A percentile compares a stretch with the other conserved stretches of the same genome.
These are phyloP conservation scores for Planiliza haematocheilus DNA, from an alignment of 2,113 vertebrate species.

Conservation along the genomic window DNA sequence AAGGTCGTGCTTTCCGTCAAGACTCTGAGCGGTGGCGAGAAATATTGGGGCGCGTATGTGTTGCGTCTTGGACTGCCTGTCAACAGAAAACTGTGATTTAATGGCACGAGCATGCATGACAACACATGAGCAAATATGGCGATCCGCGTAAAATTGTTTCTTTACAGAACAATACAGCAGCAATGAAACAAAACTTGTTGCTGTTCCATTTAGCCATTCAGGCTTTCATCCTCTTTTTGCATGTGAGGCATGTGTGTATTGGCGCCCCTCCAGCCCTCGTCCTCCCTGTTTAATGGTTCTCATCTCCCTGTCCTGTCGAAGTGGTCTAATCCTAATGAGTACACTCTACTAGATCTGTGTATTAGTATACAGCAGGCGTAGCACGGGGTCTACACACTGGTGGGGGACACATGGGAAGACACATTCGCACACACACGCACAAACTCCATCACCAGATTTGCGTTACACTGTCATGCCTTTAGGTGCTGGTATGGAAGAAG, in stretches of 20 bases:
- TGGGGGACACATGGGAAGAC: slow-evolving; percentile 21
- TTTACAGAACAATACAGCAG: neutral
- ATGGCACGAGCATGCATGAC: too few relatives aligned
- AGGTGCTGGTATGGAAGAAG: neutral
- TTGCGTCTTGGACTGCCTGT: too few relatives aligned
- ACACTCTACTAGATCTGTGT: slow-evolving; percentile 34
- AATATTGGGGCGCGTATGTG: too few relatives aligned
- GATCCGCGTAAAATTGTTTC: slow-evolving; percentile 8
- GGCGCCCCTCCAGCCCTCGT: slow-evolving; percentile 2
- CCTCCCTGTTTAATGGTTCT: slow-evolving; percentile 16
- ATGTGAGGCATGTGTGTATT: slow-evolving; percentile 9
- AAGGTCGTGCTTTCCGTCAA: too few relatives aligned
- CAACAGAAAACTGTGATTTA: too few relatives aligned
- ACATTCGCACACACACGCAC: neutral
- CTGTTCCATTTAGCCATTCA: slow-evolving; percentile 7
- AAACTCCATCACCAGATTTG: slow-evolving; percentile 34
- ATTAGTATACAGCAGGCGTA: slow-evolving; percentile 42
- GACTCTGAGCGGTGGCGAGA: too few relatives aligned
- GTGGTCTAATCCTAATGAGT: slow-evolving; percentile 39
- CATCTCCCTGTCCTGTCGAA: slow-evolving; percentile 19
- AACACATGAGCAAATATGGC: neutral
- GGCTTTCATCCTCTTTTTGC: neutral
- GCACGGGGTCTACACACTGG: slow-evolving; percentile 24
- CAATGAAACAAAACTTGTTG: neutral
- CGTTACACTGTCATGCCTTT: slow-evolving; percentile 16